Conservation (phyloP, 2,797 vertebrate species). For the Melanotaenia maccullochi region DNA sequence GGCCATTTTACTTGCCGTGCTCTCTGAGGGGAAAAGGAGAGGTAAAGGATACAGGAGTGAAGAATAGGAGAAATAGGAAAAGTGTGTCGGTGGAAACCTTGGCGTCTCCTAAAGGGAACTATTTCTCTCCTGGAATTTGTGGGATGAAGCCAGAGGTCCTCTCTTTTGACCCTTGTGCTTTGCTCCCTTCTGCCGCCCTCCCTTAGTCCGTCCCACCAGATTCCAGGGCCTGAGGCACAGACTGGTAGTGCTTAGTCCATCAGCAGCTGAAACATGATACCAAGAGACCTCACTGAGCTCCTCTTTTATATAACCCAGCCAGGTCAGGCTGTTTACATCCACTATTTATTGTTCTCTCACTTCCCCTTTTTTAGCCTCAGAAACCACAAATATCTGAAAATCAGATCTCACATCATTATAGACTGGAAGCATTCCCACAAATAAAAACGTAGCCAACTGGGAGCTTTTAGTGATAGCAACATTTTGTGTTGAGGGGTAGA, state of each 20-base stretch:
- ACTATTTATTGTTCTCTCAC: slow-evolving; percentile 65
- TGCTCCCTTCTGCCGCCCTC: slow-evolving; percentile 43
- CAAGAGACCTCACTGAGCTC: slow-evolving; percentile 67
- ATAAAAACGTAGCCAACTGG: slow-evolving; percentile 7
- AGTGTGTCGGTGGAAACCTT: slow-evolving; percentile 69
- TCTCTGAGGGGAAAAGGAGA: slow-evolving; percentile 46
- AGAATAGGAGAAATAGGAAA: slow-evolving; percentile 48
- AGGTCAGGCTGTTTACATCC: slow-evolving; percentile 75
- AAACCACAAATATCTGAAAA: slow-evolving; percentile 39
- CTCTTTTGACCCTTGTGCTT: slow-evolving; percentile 72
- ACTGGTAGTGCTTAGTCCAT: slow-evolving; percentile 81
- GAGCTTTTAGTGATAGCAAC: neutral
- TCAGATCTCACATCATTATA: slow-evolving; percentile 1
- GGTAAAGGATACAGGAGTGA: slow-evolving; percentile 35
- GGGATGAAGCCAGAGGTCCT: slow-evolving; percentile 75
- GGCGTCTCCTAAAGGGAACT: slow-evolving; percentile 64
- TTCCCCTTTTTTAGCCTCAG: slow-evolving; percentile 6
- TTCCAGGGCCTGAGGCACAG: slow-evolving; percentile 80
- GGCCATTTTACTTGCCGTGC: slow-evolving; percentile 64
- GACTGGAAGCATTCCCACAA: slow-evolving; percentile 17
- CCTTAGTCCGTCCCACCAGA: slow-evolving; percentile 67
- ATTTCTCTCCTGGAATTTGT: slow-evolving; percentile 73
- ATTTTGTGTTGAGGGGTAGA: slow-evolving; percentile 12
- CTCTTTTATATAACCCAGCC: slow-evolving; percentile 73
- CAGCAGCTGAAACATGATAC: slow-evolving; percentile 80